Base-by-base conservation (phyloP, 2,797 vertebrate genomes). In the Falco cherrug region DNA sequence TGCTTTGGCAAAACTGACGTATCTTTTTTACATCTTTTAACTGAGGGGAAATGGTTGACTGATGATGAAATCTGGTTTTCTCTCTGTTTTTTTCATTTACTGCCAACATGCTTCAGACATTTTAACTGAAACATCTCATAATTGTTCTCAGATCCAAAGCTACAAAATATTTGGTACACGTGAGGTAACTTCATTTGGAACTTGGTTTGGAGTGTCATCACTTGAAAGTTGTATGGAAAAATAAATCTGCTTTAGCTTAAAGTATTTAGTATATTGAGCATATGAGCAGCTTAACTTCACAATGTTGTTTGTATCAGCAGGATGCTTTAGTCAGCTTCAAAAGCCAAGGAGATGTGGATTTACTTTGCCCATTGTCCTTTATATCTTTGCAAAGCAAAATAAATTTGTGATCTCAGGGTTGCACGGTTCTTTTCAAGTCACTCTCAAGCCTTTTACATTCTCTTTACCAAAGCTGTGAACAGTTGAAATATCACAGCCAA, bases 201-300 rank as follows among this genome's bases (percentile, higher is more conserved):
- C 61, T 78, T 86, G 29, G 20, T 90, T 68, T 86, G 37, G n/a
- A 82, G 77, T 82, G 59, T 93, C 88, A 75, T 95, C 59, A n/a
- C 74, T 93, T 90, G 81, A 89, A 87, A 95, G 87, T 76, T 79
- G 70, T 92, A 69, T 76, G 90, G 91, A 94, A 97, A 95, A 95
- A 79, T 88, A 90, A 73, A 94, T 93, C 93, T 95, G 29, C 94
- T 95, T 95, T 95, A 93, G 89, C 93, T 95, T 92, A 88, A 95
- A 95, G 67, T 84, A 88, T 90, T 94, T 96, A 92, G 70, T 91
- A 61, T 93, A 73, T 79, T 76, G 74, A 87, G 85, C 65, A 73
- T 88, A 78, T 86, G 95, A 94, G 73, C 74, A 87, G 94, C 87
- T 95, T 95, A 90, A 82, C 85, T 81, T 93, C 77, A 71, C 61